Base-by-base conservation (phyloP, 2,797 vertebrate species). In the Pelochelys cantorii region DNA sequence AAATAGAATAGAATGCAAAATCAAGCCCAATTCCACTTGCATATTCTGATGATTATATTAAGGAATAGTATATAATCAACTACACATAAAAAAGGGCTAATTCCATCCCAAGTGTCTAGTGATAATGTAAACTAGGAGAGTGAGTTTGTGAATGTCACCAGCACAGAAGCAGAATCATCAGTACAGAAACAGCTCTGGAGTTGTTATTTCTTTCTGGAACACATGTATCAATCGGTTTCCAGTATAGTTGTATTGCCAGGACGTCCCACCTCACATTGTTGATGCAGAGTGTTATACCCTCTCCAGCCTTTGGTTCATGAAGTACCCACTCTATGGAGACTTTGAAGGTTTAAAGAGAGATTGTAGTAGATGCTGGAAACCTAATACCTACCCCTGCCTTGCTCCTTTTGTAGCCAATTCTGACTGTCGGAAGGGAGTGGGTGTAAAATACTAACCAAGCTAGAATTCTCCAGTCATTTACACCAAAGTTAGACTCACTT, bases 391-490 rank as follows among this genome's bases (percentile, higher is more conserved):
- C 55, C 29, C 85, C 6, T 65, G 74, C 56, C 84, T 88, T 62
- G 27, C 62, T 90, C 93, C 52, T 27, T 55, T 31, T 42, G 18
- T 12, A 31, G 60, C 29, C 60, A 54, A 62, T 31, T 62, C 60
- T 62, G 29, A 6, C 60, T 31, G 29, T 7, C 7, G 6, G 29
- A 62, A 62, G 12, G 29, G 60, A 62, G 29, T 31, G 60, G 60
- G 13, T 62, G 14, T 62, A 62, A 62, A 62, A 62, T 12, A 29
- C 59, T 62, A 62, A 48, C 11, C 8, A 85, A 37, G 42, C 79
- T 68, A 77, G 84, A 92, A 79, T 78, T 57, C 85, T 85, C 55
- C 75, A 79, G 48, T 92, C 84, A 60, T 57, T 95, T 95, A 90
- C 75, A 81, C 4, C 55, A 84, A 55, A 83, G 93, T 87, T 79